These are phyloP conservation scores for Oenanthe oenanthe DNA, from an alignment of 2,113 vertebrate species.

Conservation along the genomic window DNA sequence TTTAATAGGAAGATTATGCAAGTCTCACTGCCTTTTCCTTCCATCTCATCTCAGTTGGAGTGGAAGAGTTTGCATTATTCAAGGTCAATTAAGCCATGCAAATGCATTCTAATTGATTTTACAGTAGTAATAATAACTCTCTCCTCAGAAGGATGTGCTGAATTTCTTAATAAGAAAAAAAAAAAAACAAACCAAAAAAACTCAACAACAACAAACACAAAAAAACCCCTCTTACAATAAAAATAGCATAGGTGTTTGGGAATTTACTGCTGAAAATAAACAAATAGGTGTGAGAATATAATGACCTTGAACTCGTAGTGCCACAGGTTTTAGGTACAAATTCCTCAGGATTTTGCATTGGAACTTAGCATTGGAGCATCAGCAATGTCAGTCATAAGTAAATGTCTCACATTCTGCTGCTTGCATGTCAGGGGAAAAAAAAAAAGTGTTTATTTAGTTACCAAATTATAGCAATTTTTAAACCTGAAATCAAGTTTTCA, in stretches of 20 bases:
- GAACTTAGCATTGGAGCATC: background rate
- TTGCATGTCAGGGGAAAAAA: background rate
- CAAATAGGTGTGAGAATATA: background rate
- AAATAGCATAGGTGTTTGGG: background rate
- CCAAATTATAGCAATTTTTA: background rate
- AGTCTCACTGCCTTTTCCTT: conserved; percentile 27
- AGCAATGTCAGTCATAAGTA: background rate
- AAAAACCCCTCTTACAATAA: background rate
- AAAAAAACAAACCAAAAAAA: background rate
- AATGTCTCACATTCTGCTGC: background rate
- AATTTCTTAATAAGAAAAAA: background rate
- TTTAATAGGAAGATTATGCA: conserved; percentile 32
- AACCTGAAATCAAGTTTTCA: background rate
- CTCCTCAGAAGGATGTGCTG: background rate
- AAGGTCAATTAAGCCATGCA: conserved; percentile 58
- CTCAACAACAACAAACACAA: background rate
- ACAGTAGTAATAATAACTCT: conserved; percentile 30
- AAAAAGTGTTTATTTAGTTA: background rate
- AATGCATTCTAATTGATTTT: conserved; percentile 57
- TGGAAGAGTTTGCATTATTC: conserved; percentile 43
- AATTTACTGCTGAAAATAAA: background rate
- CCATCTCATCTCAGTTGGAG: background rate
- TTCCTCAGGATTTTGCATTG: background rate
- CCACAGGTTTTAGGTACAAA: background rate
- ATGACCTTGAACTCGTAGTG: background rate